phyloP scores from a whole-genome alignment of 2,113 vertebrate species.

The Ceyx cyanopectus region DNA sequence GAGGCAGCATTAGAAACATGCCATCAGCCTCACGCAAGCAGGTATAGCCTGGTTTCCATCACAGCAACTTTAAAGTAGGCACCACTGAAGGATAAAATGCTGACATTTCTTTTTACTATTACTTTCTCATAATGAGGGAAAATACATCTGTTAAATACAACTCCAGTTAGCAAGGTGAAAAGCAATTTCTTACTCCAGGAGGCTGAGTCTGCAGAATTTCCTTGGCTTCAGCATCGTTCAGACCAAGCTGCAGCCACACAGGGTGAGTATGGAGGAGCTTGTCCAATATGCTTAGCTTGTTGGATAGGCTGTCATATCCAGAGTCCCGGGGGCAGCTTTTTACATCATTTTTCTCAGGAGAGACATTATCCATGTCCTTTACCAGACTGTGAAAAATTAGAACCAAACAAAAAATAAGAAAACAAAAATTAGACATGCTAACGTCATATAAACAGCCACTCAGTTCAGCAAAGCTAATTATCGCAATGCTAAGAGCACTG shows the following conservation, averaged over 20 bases:
- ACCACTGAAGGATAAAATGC: background rate
- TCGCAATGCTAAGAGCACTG: background rate
- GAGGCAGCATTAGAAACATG: background rate
- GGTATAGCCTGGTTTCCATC: background rate
- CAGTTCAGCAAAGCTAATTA: background rate
- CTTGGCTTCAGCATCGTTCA: constrained; percentile 84
- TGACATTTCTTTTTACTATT: background rate
- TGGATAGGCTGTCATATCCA: constrained; percentile 88
- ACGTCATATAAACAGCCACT: background rate
- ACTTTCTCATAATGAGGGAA: background rate
- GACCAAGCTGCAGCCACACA: constrained; percentile 88
- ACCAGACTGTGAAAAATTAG: constrained; percentile 77
- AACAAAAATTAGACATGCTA: background rate
- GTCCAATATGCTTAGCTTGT: constrained; percentile 91
- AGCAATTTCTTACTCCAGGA: constrained; percentile 84
- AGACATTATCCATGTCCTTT: constrained; percentile 81
- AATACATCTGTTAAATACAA: background rate
- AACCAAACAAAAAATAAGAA: background rate
- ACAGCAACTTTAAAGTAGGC: background rate
- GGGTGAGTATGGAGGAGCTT: constrained; percentile 89
- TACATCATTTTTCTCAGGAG: constrained; percentile 76
- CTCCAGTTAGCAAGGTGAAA: background rate
- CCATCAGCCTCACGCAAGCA: background rate
- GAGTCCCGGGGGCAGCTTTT: constrained; percentile 83
- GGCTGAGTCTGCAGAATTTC: constrained; percentile 84